These are phyloP conservation scores for Tetramorium bicarinatum DNA, from an alignment of 2,888 invertebrate species.

Conservation along the genomic window DNA sequence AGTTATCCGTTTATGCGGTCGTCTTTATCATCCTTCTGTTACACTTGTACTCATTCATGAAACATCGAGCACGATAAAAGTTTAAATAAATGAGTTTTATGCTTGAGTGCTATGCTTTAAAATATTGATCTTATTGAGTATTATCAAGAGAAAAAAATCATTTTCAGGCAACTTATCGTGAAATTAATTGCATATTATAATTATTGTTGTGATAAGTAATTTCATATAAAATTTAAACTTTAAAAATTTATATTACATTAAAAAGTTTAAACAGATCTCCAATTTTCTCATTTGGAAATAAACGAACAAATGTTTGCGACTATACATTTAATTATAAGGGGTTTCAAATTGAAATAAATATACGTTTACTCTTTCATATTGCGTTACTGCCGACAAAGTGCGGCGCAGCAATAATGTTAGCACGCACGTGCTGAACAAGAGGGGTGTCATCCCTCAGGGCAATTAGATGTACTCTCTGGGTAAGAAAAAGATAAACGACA, in stretches of 20 bases:
- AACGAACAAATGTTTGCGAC: background rate
- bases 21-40: background rate
- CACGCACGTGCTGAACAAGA: conserved; percentile 33
- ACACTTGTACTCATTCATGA: background rate
- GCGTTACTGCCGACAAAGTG: conserved; percentile 14
- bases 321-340: conserved; percentile 27
- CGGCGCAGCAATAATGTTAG: conserved; percentile 59
- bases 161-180: background rate
- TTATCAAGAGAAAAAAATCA: background rate
- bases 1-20: background rate
- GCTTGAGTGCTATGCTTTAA: background rate
- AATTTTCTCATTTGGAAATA: background rate
- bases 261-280: background rate
- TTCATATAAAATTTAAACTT: background rate
- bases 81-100: background rate
- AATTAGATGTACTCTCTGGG: conserved; percentile 66
- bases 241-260: background rate
- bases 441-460: conserved; percentile 55
- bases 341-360: conserved; percentile 19
- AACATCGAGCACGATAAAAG: background rate
- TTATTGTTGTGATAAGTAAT: background rate
- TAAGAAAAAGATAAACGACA: conserved; percentile 74
- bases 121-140: background rate
- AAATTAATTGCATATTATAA: background rate
- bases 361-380: conserved; percentile 24